These are phyloP conservation scores for Drosophila barbarae DNA, from an alignment of 2,888 invertebrate genomes.

Conservation along the genomic window DNA sequence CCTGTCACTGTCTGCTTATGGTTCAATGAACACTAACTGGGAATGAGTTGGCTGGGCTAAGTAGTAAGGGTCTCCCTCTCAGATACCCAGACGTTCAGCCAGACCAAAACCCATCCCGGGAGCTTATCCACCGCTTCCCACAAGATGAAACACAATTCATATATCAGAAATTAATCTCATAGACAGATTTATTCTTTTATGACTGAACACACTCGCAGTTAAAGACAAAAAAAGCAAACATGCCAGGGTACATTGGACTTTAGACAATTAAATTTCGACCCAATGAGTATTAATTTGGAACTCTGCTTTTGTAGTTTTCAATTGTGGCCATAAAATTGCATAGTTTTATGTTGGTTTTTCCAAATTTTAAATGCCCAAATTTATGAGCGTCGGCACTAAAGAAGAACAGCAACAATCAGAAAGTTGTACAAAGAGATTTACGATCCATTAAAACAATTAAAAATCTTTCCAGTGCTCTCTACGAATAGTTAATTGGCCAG, in stretches of 20 bases:
- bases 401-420: conserved; percentile 39
- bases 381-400: conserved; percentile 49
- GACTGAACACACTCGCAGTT: conserved; percentile 13
- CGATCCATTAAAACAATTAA: conserved; percentile 78
- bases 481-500: conserved; percentile 63
- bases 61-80: conserved; percentile 3
- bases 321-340: conserved; percentile 36
- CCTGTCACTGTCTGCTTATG: conserved; percentile 28
- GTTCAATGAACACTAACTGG: conserved; percentile 34
- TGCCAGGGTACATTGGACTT: conserved; percentile 32
- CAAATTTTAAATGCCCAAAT: conserved; percentile 53
- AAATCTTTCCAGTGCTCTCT: conserved; percentile 46
- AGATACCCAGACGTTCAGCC: conserved; percentile 12
- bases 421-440: conserved; percentile 60
- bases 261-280: conserved; percentile 46
- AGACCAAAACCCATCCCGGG: conserved; percentile 13
- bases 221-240: conserved; percentile 13
- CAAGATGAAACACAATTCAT: conserved; percentile 37
- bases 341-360: conserved; percentile 33
- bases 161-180: conserved; percentile 40
- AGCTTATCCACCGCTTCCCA: conserved; percentile 1
- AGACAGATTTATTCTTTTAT: conserved; percentile 39
- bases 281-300: conserved; percentile 36
- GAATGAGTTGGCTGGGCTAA: conserved; percentile 13
- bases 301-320: conserved; percentile 43